Percentiles rank a stretch among this genome's conserved stretches.
These are phyloP conservation scores for Malaclemys terrapin DNA, from an alignment of 2,113 vertebrate genomes.

Conservation along the genomic window DNA sequence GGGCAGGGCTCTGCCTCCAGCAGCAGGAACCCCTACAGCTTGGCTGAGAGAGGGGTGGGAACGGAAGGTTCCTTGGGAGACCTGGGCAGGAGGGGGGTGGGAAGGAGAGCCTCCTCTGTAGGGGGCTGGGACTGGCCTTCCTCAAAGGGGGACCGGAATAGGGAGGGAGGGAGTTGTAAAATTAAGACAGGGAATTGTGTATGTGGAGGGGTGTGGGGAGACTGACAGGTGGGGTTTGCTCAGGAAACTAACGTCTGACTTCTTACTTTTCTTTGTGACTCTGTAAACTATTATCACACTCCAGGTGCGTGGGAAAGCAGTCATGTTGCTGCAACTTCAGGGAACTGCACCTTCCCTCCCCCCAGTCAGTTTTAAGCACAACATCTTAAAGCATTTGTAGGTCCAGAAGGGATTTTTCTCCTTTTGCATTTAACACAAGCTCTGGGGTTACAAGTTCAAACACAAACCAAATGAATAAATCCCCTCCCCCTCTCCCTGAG, in stretches of 20 bases:
- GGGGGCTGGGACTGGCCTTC: too few species aligned
- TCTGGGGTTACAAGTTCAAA: constrained; percentile 63
- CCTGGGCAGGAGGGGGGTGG: background rate
- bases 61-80: background rate
- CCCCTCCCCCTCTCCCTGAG: background rate
- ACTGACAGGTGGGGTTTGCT: too few species aligned
- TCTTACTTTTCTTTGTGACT: background rate
- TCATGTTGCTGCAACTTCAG: background rate
- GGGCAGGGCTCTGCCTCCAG: too few species aligned
- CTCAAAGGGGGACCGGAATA: too few species aligned
- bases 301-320: background rate
- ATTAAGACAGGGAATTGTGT: too few species aligned
- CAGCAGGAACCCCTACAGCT: too few species aligned
- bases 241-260: background rate
- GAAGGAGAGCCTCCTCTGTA: background rate
- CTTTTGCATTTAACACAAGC: constrained; percentile 2
- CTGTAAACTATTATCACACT: background rate
- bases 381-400: background rate
- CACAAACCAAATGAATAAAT: constrained; percentile 34
- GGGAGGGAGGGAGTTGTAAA: background rate
- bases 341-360: background rate
- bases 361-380: fast-evolving
- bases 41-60: too few species aligned
- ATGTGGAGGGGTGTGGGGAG: background rate
- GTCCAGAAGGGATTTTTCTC: background rate